These are phyloP conservation scores for Myotis pilosus DNA, from an alignment of 2,797 vertebrate species.

Conservation along the genomic window DNA sequence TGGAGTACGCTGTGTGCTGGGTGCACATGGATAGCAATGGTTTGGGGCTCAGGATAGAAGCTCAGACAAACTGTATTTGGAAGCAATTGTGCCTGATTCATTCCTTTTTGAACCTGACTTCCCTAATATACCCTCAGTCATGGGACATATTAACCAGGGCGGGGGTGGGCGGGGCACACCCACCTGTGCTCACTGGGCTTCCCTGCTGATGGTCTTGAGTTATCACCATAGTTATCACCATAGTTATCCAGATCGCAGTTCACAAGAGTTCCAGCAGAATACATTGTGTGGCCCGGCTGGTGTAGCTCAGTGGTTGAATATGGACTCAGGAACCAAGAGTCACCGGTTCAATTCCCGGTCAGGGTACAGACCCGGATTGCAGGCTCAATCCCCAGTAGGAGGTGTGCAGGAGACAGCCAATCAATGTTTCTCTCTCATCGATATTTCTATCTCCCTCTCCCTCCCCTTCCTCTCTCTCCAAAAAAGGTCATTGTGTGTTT, in stretches of 20 bases:
- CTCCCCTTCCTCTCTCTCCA: too few species aligned
- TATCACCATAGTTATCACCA: not conserved
- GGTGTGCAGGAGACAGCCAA: too few species aligned
- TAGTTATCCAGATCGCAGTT: not conserved
- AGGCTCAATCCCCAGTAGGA: too few species aligned
- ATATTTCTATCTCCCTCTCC: too few species aligned
- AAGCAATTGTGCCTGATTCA: conserved; percentile 25
- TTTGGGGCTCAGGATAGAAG: not conserved
- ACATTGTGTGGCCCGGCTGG: not conserved
- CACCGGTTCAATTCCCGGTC: too few species aligned
- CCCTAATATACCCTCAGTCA: not conserved
- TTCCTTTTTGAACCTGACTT: conserved; percentile 46
- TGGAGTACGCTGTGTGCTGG: rapidly evolving
- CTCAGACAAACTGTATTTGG: not conserved
- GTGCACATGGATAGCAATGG: not conserved
- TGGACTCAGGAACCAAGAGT: too few species aligned
- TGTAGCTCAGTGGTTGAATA: too few species aligned
- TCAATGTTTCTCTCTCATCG: too few species aligned
- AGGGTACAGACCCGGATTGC: too few species aligned
- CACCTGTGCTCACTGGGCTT: not conserved
- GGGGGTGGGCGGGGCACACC: not conserved
- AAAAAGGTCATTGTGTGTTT: not conserved
- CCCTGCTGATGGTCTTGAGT: not conserved
- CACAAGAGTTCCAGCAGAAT: not conserved
- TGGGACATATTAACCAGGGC: not conserved